Base-by-base conservation (phyloP, 2,113 vertebrate genomes). In the human (Homo sapiens) region DNA sequence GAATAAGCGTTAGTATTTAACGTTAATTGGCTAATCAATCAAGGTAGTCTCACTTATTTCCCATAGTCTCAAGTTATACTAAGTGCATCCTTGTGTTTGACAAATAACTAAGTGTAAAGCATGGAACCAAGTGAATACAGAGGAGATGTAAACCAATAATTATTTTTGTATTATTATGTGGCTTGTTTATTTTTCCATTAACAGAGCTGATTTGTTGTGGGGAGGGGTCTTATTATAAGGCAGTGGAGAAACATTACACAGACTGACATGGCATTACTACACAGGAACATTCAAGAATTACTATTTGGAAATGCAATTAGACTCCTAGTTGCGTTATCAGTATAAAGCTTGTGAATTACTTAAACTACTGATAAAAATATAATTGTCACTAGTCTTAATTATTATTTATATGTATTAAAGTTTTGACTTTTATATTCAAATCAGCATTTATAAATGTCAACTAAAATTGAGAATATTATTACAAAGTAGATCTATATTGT, bases 21-120 rank as follows among this genome's bases (percentile, higher is more conserved):
- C 61, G 70, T 78, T 98, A 98, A 98, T 97, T 97, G 88, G 80
- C 89, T 97, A 98, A 98, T 98, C 96, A 98, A 89, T 98, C 97
- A 98, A 98, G 85, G 35, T 94, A 95, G 93, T 98, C 93, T 98
- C 68, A 93, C 96, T 96, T 97, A 92, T 98, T 95, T 43, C 13
- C 57, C 80, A 94, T 52, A 80, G 8, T 97, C 23, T 72, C 0
- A 52, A 97, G 93, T 93, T 95, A 70, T 64, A 97, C n/a, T 57
- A 89, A 98, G 94, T 91, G 97, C 66, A 98, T 98, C 98, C 98
- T 94, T 97, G 79, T 93, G 85, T 98, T 98, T 90, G 97, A 94
- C 80, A 98, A 98, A 95, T 92, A 92, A 3, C 8, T 97, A 96
- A 89, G 97, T 80, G 64, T 3, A 94, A 98, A 96, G 76, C 27